These are phyloP conservation scores for Probaryconus sp. DNA, from an alignment of 1,140 invertebrate genomes.

Conservation along the genomic window DNA sequence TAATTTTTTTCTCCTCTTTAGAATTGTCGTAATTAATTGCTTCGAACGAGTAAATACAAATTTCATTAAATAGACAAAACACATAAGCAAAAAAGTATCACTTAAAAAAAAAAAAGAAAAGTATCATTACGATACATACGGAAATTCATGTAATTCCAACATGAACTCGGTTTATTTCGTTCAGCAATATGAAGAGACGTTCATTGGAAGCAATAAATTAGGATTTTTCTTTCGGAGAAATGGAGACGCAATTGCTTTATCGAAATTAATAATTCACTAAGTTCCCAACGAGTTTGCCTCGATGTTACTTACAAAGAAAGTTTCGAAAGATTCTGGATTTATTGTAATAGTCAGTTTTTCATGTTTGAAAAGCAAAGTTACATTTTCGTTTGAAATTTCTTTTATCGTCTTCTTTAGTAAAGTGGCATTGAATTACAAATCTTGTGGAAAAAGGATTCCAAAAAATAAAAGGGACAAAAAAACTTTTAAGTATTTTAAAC, in stretches of 20 bases:
- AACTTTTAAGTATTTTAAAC: background rate
- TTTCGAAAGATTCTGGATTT: constrained; percentile 27
- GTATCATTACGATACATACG: too few relatives aligned
- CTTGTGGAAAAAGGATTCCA: background rate
- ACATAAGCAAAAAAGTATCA: too few relatives aligned
- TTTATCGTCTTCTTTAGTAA: constrained; percentile 1
- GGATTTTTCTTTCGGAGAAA: constrained; percentile 9
- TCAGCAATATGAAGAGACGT: constrained; percentile 3
- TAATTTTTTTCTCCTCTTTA: too few relatives aligned
- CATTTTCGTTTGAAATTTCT: constrained; percentile 14
- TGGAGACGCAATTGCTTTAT: constrained; percentile 30
- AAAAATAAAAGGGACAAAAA: too few relatives aligned
- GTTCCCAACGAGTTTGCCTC: constrained; percentile 41
- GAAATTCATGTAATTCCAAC: too few relatives aligned
- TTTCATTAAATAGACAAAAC: too few relatives aligned
- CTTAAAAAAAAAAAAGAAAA: too few relatives aligned
- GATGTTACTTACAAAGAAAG: constrained; percentile 37
- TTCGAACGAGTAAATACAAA: too few relatives aligned
- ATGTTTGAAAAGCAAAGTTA: constrained; percentile 1
- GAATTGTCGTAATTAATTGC: too few relatives aligned
- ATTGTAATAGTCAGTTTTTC: constrained; percentile 5
- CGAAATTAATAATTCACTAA: constrained; percentile 43
- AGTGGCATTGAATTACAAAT: too few relatives aligned
- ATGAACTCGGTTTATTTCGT: too few relatives aligned
- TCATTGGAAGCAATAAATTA: constrained; percentile 22